A percentile compares a stretch with the other conserved stretches of the same genome.
These are phyloP conservation scores for Drosophila grimshawi DNA, from an alignment of 1,140 invertebrate genomes.

Conservation along the genomic window DNA sequence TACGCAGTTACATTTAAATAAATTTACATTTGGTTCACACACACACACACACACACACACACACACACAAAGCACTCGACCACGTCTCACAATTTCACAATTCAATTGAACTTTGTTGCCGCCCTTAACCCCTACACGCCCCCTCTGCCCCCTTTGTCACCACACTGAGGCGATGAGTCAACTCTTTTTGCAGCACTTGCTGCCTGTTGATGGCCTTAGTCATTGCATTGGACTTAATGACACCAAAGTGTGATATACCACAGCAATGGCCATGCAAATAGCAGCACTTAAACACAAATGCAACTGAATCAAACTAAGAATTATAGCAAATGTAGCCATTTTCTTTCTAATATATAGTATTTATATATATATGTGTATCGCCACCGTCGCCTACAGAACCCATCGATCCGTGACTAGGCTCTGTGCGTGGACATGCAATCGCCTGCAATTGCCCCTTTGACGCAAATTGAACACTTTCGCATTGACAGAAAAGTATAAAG, in stretches of 20 bases:
- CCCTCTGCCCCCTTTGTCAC: not conserved
- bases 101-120: constrained; percentile 21
- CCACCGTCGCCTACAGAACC: not conserved
- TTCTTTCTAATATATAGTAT: not conserved
- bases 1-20: constrained; percentile 79
- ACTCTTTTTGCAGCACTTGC: constrained; percentile 45
- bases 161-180: constrained; percentile 55
- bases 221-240: constrained; percentile 53
- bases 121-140: not conserved
- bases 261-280: not conserved
- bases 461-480: constrained; percentile 25
- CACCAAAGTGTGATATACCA: constrained; percentile 24
- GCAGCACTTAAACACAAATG: not conserved
- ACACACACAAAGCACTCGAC: constrained; percentile 18
- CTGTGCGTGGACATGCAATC: constrained; percentile 39
- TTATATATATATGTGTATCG: not conserved
- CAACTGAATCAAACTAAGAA: not conserved
- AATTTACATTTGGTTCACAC: constrained; percentile 46
- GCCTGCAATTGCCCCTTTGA: constrained; percentile 24
- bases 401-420: constrained; percentile 21
- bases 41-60: constrained; percentile 31
- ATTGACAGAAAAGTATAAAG: constrained; percentile 36
- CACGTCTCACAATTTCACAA: constrained; percentile 36
- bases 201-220: constrained; percentile 33
- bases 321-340: no score